phyloP scores from a whole-genome alignment of 2,888 invertebrate species.

The Buathra laborator region DNA sequence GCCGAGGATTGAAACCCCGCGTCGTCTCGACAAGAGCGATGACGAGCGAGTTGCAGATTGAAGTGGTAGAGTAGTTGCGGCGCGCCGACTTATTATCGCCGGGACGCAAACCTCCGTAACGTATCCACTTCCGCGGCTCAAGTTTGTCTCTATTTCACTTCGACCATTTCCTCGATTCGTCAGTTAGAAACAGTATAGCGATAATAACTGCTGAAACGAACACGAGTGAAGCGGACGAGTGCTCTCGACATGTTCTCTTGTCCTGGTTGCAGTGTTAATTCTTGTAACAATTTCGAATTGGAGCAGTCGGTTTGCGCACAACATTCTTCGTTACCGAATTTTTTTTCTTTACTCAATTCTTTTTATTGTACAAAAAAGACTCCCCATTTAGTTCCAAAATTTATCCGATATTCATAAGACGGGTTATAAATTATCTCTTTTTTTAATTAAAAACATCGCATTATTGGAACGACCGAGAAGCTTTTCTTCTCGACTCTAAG shows the following conservation, averaged over 20 bases:
- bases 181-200: not conserved
- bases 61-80: not conserved
- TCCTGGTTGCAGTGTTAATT: conserved; percentile 24
- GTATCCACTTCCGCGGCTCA: conserved; percentile 1
- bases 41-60: conserved; percentile 16
- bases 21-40: not conserved
- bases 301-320: conserved; percentile 25
- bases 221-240: not conserved
- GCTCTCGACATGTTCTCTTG: not conserved
- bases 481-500: not conserved
- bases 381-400: not conserved
- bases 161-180: not conserved
- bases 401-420: not conserved
- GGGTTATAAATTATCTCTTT: not conserved
- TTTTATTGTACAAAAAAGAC: not conserved
- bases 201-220: not conserved
- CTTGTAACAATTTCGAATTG: conserved; percentile 10
- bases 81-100: not conserved
- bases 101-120: not conserved
- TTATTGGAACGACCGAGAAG: not conserved
- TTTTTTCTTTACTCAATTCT: not conserved
- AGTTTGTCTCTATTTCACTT: not conserved
- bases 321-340: conserved; percentile 12
- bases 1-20: not conserved
- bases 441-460: not conserved